Percentiles rank a stretch among this genome's conserved stretches.
These are phyloP conservation scores for Acheta domesticus DNA, from an alignment of 2,888 invertebrate genomes.

Conservation along the genomic window DNA sequence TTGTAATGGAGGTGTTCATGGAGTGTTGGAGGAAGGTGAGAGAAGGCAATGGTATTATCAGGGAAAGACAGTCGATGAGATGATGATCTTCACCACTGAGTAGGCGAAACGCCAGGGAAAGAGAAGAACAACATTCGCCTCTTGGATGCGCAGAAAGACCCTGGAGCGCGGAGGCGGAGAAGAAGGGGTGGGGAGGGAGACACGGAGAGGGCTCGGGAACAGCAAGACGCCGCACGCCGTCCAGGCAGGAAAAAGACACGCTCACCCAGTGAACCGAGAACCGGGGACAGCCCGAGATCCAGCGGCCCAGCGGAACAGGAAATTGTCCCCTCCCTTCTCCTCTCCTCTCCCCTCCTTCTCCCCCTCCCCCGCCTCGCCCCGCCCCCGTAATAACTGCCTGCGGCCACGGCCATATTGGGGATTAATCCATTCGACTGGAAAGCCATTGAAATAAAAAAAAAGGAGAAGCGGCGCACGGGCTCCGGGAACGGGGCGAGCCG, in stretches of 20 bases:
- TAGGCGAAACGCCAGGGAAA: no score
- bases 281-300: background rate
- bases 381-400: background rate
- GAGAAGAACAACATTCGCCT: no score
- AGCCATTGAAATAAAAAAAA: conserved; percentile 26
- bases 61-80: no score
- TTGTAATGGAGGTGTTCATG: no score
- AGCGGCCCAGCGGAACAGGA: background rate
- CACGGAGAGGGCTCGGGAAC: background rate
- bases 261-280: background rate
- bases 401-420: conserved; percentile 29
- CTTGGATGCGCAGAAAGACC: no score
- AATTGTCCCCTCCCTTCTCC: background rate
- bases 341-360: background rate
- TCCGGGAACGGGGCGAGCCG: background rate
- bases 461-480: background rate
- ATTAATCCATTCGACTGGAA: conserved; percentile 32
- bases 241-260: background rate
- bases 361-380: background rate
- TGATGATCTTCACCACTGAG: no score
- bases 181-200: background rate
- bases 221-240: background rate
- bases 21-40: no score
- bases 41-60: no score
- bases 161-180: no score